Conservation (phyloP, 2,113 vertebrate species). For the Acanthochromis polyacanthus region DNA sequence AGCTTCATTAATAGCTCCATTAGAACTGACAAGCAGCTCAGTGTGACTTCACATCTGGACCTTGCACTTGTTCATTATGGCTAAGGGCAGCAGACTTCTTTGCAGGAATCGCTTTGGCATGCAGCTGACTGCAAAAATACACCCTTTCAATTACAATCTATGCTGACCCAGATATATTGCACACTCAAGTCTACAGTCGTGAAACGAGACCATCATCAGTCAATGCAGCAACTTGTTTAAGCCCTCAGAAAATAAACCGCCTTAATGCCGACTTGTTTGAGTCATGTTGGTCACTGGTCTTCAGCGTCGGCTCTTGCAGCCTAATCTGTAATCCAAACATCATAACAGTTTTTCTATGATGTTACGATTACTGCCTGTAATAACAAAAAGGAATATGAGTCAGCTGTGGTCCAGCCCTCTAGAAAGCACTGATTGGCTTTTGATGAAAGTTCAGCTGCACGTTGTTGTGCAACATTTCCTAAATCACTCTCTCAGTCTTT, state of each 20-base stretch:
- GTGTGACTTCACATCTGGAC: constrained; percentile 76
- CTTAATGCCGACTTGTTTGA: constrained; percentile 38
- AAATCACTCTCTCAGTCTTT: constrained; percentile 36
- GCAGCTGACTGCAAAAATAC: constrained; percentile 41
- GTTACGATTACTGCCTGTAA: constrained; percentile 47
- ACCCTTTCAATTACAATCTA: constrained; percentile 30
- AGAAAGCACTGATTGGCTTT: constrained; percentile 55
- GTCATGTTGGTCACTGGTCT: constrained; percentile 35
- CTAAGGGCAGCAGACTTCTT: constrained; percentile 29
- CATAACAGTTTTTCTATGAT: constrained; percentile 52
- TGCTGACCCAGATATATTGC: constrained; percentile 32
- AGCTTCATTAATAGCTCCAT: constrained; percentile 68
- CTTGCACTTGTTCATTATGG: constrained; percentile 58
- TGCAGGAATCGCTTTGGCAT: constrained; percentile 29
- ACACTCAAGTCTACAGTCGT: constrained; percentile 20
- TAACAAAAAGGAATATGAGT: constrained; percentile 58
- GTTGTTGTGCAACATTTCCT: constrained; percentile 36
- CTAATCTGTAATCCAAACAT: constrained; percentile 54
- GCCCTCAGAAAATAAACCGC: constrained; percentile 42
- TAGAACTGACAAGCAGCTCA: constrained; percentile 61
- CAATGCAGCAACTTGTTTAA: constrained; percentile 28
- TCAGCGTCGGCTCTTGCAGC: constrained; percentile 31
- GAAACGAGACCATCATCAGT: constrained; percentile 44
- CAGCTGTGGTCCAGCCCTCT: constrained; percentile 46
- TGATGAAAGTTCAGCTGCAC: constrained; percentile 50